Conservation (phyloP, 2,113 vertebrate genomes). For the Eudyptes chrysolophus region DNA sequence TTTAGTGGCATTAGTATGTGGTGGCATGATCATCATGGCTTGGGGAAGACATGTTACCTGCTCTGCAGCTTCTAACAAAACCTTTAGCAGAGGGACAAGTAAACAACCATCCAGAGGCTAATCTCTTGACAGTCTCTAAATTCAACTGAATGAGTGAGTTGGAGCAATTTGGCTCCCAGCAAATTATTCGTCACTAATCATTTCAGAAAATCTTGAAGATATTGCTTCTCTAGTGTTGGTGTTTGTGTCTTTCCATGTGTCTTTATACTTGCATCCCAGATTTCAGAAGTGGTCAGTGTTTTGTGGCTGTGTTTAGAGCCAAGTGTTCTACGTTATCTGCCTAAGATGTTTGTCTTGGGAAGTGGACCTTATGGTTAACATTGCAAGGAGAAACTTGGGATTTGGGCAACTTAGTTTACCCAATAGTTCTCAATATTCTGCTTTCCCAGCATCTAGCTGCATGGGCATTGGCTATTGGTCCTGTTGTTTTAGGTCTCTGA, state of each 20-base stretch:
- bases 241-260: neutral
- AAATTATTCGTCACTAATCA: neutral
- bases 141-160: neutral
- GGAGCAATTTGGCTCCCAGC: neutral
- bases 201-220: neutral
- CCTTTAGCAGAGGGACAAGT: neutral
- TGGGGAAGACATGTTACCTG: rapidly evolving
- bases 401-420: neutral
- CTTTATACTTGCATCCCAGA: neutral
- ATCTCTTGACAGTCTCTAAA: neutral
- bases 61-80: neutral
- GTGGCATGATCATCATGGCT: neutral
- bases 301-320: neutral
- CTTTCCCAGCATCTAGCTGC: neutral
- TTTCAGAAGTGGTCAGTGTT: neutral
- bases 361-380: neutral
- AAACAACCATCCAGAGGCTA: neutral
- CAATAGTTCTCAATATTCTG: neutral
- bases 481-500: neutral
- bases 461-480: neutral
- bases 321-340: neutral
- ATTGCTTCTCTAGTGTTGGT: neutral
- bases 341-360: neutral
- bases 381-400: neutral
- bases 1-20: neutral